Percentiles rank a stretch among this genome's conserved stretches.
These are phyloP conservation scores for Arvicanthis niloticus DNA, from an alignment of 2,113 vertebrate genomes.

Conservation along the genomic window DNA sequence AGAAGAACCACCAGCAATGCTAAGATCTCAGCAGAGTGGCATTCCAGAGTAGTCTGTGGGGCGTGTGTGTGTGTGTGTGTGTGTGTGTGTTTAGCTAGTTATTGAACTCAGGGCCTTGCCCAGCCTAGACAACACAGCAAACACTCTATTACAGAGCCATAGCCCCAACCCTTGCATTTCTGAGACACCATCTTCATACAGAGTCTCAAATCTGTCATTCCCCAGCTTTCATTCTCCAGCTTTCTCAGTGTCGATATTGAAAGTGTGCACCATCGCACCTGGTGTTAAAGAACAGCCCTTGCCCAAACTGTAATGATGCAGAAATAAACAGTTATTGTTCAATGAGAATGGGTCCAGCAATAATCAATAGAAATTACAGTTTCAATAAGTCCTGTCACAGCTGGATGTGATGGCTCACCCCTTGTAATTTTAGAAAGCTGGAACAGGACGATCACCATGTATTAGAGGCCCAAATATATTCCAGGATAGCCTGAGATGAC, in stretches of 20 bases:
- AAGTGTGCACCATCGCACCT: not conserved
- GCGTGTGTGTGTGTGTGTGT: not conserved
- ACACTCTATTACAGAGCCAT: not conserved
- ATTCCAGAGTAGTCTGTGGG: not conserved
- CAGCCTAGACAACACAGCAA: not conserved
- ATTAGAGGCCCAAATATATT: not conserved
- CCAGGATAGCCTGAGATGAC: not conserved
- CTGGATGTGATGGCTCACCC: not conserved
- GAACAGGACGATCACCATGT: not conserved
- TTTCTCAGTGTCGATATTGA: not conserved
- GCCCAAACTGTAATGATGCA: not conserved
- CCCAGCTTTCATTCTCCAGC: no score
- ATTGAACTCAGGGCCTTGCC: not conserved
- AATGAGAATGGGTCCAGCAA: not conserved
- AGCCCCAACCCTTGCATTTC: not conserved
- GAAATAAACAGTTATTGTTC: not conserved
- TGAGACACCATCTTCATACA: not conserved
- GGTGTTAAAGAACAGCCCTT: not conserved
- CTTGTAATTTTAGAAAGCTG: not conserved
- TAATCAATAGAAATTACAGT: not conserved
- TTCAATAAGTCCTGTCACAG: not conserved
- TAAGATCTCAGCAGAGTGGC: not conserved
- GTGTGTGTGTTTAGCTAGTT: not conserved
- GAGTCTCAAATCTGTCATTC: not conserved
- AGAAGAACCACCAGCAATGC: not conserved